Percentiles rank a stretch among this genome's conserved stretches.
These are phyloP conservation scores for Eupithecia insigniata DNA, from an alignment of 2,888 invertebrate species.

Conservation along the genomic window DNA sequence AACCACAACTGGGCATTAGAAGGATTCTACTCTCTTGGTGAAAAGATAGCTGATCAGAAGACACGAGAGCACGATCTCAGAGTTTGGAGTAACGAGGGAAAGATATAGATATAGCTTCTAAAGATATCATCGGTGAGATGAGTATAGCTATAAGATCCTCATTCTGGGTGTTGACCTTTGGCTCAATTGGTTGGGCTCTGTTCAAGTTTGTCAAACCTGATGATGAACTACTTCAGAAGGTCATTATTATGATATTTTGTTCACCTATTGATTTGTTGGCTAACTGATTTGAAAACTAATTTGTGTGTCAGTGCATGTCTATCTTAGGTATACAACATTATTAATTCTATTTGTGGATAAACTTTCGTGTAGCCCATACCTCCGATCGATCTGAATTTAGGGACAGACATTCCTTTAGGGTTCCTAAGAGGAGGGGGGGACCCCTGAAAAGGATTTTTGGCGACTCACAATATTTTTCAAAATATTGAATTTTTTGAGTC, in stretches of 20 bases:
- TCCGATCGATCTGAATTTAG: no score
- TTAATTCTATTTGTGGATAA: neutral
- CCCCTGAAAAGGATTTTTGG: no score
- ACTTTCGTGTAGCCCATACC: no score
- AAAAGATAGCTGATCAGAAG: conserved; percentile 81
- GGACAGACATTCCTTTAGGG: no score
- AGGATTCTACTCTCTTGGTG: conserved; percentile 88
- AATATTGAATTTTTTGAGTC: no score
- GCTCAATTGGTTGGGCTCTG: conserved; percentile 85
- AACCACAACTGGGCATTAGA: conserved; percentile 87
- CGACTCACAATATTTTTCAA: no score
- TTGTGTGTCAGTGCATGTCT: conserved; percentile 47
- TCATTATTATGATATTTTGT: conserved; percentile 62
- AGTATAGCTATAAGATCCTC: conserved; percentile 77
- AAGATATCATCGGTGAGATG: conserved; percentile 68
- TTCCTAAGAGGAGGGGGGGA: no score
- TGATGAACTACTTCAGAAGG: conserved; percentile 83
- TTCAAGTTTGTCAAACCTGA: conserved; percentile 83
- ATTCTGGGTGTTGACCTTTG: conserved; percentile 85
- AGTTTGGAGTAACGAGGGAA: conserved; percentile 83
- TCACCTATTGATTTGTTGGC: conserved; percentile 26
- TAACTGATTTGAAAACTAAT: conserved; percentile 47
- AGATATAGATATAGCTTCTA: conserved; percentile 60
- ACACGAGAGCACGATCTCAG: conserved; percentile 83
- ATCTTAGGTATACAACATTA: conserved; percentile 10